These are phyloP conservation scores for Aspidiotus rigidus DNA, from an alignment of 2,888 invertebrate genomes.

Conservation along the genomic window DNA sequence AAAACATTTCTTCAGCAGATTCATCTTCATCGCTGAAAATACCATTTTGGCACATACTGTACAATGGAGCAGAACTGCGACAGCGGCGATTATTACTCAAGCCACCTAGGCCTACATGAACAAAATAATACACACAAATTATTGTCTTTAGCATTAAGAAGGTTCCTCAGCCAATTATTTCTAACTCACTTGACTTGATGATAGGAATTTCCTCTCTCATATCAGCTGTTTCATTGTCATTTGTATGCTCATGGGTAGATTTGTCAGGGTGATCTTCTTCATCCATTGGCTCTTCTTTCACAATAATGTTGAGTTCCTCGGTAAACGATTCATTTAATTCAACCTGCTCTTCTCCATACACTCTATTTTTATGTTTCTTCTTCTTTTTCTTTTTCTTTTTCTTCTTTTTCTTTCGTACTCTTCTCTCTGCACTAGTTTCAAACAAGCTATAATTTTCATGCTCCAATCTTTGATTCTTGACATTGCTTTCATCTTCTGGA, in stretches of 20 bases:
- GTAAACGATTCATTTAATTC: neutral
- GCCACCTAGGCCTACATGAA: neutral
- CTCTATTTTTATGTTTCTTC: neutral
- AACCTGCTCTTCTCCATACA: neutral
- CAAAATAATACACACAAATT: too few relatives aligned
- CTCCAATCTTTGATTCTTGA: neutral
- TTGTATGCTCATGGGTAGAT: neutral
- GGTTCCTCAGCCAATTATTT: too few relatives aligned
- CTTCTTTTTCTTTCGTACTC: neutral
- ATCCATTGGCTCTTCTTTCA: conserved; percentile 3
- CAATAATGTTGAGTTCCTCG: neutral
- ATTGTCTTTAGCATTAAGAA: too few relatives aligned
- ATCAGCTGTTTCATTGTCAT: neutral
- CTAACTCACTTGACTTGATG: neutral
- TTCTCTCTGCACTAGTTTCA: neutral
- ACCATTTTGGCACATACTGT: conserved; percentile 12
- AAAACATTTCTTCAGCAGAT: conserved; percentile 32
- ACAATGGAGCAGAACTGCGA: conserved; percentile 23
- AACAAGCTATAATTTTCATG: neutral
- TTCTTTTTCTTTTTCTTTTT: neutral
- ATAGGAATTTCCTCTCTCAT: conserved; percentile 1
- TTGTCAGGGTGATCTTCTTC: neutral
- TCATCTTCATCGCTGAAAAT: conserved; percentile 24
- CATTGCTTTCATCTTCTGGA: neutral
- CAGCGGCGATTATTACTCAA: neutral